Conservation (phyloP, 2,888 invertebrate species). For the Plebejus anna region DNA sequence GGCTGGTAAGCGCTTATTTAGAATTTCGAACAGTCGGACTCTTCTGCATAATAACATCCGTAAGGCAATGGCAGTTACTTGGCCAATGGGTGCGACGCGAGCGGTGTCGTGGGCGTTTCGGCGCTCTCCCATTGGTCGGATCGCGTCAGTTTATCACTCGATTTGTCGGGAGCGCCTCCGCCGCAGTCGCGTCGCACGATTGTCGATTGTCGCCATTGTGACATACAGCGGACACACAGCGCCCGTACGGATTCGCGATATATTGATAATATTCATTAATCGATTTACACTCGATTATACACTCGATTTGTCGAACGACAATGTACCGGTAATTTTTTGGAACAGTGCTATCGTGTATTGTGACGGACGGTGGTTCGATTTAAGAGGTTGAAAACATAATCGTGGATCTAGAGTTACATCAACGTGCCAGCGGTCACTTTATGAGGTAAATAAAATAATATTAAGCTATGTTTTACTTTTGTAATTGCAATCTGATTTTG, state of each 20-base stretch:
- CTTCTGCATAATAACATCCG: conserved; percentile 78
- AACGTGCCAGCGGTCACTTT: conserved; percentile 88
- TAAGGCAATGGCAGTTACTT: conserved; percentile 77
- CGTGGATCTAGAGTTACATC: conserved; percentile 88
- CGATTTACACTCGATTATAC: conserved; percentile 44
- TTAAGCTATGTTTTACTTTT: conserved; percentile 1
- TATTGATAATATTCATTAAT: conserved; percentile 46
- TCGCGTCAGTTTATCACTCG: conserved; percentile 69
- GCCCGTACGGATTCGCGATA: conserved; percentile 58
- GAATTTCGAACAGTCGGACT: conserved; percentile 69
- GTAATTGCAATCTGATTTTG: neutral
- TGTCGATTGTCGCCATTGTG: conserved; percentile 79
- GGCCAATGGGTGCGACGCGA: conserved; percentile 68
- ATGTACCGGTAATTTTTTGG: conserved; percentile 46
- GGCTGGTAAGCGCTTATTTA: conserved; percentile 74
- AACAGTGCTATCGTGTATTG: conserved; percentile 52
- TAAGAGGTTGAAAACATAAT: conserved; percentile 73
- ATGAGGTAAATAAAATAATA: conserved; percentile 75
- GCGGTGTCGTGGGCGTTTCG: conserved; percentile 71
- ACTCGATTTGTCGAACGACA: conserved; percentile 53
- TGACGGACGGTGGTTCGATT: conserved; percentile 49
- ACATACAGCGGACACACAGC: conserved; percentile 56
- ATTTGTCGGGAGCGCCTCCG: conserved; percentile 72
- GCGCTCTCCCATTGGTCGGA: conserved; percentile 60
- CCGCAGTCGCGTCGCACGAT: conserved; percentile 74